Percentiles rank a stretch among this genome's conserved stretches.
Evolutionary conservation across 92 coral and sea anemone species (phyloP).

Genomic region (Pocillopora grandis): DNA sequence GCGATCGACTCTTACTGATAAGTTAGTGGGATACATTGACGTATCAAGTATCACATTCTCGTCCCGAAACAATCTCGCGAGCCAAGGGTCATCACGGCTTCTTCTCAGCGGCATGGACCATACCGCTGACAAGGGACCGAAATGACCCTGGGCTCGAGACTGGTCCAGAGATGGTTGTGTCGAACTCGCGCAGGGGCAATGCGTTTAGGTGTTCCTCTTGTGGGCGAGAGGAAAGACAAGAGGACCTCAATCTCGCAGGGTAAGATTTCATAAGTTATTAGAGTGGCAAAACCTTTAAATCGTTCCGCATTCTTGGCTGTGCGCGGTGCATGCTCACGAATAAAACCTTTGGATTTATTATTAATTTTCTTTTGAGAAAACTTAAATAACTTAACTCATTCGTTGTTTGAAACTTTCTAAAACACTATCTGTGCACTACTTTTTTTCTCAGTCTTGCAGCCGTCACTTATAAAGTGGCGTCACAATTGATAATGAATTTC

Average conservation of each 20-base stretch:
- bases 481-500: constrained; percentile 36
- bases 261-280: constrained; percentile 68
- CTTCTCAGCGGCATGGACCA: no score
- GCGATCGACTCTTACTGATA: no score
- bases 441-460: constrained; percentile 20
- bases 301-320: constrained; percentile 41
- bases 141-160: no score
- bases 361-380: constrained; percentile 80
- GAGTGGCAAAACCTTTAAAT: constrained; percentile 79
- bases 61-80: no score
- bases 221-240: no score
- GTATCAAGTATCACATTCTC: no score
- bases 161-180: no score
- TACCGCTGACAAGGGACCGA: no score
- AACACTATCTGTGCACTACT: constrained; percentile 31
- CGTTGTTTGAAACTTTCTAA: constrained; percentile 31
- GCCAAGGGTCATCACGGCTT: no score
- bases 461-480: constrained; percentile 42
- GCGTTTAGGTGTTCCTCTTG: no score
- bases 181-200: no score
- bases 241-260: not conserved
- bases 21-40: no score
- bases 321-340: constrained; percentile 53
- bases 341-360: constrained; percentile 50
- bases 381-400: constrained; percentile 77